phyloP scores from a whole-genome alignment of 1,140 invertebrate genomes.

The Leptinotarsa undecemlineata region DNA sequence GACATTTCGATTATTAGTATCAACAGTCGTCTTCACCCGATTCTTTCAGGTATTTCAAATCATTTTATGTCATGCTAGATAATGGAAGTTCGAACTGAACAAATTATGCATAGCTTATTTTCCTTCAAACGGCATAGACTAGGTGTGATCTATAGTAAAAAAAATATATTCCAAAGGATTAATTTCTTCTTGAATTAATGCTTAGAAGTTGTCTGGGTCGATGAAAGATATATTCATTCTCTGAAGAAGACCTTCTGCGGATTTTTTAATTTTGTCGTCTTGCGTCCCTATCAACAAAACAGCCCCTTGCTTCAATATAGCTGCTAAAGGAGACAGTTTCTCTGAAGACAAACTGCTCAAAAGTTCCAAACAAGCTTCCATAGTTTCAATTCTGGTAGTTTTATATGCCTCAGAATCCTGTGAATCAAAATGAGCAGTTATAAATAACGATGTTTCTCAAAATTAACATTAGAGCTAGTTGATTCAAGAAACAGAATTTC shows the following conservation, averaged over 20 bases:
- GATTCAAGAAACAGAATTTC: no score
- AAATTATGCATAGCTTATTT: no score
- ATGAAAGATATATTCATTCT: slow-evolving; percentile 54
- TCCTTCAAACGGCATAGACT: no score
- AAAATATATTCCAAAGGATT: no score
- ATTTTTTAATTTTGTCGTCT: slow-evolving; percentile 57
- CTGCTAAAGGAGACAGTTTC: slow-evolving; percentile 59
- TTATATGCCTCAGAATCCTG: slow-evolving; percentile 63
- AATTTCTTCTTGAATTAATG: neutral
- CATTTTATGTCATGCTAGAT: no score
- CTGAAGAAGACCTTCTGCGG: slow-evolving; percentile 56
- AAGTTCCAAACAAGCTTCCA: slow-evolving; percentile 64
- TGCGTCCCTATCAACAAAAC: slow-evolving; percentile 56
- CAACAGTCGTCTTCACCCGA: no score
- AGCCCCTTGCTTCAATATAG: slow-evolving; percentile 60
- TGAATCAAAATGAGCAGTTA: slow-evolving; percentile 15
- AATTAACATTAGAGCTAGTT: neutral
- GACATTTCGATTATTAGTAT: no score
- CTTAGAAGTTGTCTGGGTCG: slow-evolving; percentile 48
- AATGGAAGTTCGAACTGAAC: no score
- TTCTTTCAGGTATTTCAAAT: no score
- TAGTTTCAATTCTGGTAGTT: slow-evolving; percentile 61
- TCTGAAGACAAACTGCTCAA: slow-evolving; percentile 61
- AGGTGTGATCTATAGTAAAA: no score
- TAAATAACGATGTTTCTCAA: neutral